Percentiles rank a stretch among this genome's conserved stretches.
phyloP scores from a whole-genome alignment of 2,797 vertebrate genomes.

The Garrulus glandarius region DNA sequence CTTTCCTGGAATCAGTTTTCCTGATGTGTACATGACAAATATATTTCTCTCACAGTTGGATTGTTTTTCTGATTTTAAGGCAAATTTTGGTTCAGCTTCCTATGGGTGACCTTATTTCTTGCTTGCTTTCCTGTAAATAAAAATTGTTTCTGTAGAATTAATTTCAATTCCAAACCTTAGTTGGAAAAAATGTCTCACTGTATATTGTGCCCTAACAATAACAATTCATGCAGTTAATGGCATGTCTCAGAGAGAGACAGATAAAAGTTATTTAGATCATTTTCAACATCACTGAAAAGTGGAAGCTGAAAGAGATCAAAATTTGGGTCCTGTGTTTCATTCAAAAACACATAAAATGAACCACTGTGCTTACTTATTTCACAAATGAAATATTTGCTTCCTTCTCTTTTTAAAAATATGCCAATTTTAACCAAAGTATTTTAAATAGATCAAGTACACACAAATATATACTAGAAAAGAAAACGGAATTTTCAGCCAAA shows the following conservation, averaged over 20 bases:
- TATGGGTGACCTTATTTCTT: neutral
- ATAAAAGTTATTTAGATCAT: neutral
- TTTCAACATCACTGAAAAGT: neutral
- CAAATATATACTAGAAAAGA: neutral
- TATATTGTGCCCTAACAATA: neutral
- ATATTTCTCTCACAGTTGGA: neutral
- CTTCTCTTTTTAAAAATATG: neutral
- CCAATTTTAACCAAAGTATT: neutral
- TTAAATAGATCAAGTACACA: neutral
- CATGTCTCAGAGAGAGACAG: rapidly evolving
- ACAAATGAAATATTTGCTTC: neutral
- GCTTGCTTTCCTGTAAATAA: neutral
- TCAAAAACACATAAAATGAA: neutral
- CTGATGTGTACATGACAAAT: neutral
- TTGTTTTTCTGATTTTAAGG: neutral
- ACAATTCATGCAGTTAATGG: neutral
- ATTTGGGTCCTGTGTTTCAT: neutral
- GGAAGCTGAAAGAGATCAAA: neutral
- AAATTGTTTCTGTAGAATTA: neutral
- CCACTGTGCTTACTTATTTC: neutral
- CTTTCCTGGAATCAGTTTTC: neutral
- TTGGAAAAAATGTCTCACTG: neutral
- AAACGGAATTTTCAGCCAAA: neutral
- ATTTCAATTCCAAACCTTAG: neutral
- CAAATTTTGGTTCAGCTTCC: neutral